A percentile compares a stretch with the other conserved stretches of the same genome.
Evolutionary conservation across 2,888 invertebrate species (phyloP).

Genomic region (Drosophila pseudotalamancana): DNA sequence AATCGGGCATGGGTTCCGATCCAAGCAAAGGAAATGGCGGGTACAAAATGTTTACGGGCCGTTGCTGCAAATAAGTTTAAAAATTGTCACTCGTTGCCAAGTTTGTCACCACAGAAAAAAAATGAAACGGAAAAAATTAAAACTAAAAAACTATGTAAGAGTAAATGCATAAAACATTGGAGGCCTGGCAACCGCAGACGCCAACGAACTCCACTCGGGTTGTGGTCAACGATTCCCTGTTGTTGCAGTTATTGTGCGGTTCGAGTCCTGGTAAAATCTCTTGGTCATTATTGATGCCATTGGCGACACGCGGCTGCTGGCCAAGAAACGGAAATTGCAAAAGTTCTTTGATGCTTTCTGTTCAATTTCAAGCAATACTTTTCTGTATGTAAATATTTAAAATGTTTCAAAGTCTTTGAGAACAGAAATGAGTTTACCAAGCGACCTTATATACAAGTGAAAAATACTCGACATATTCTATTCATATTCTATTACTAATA

Average conservation of each 20-base stretch:
- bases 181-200: slow-evolving; percentile 63
- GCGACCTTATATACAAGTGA: no score
- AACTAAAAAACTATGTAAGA: slow-evolving; percentile 18
- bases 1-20: slow-evolving; percentile 7
- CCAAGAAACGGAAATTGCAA: slow-evolving; percentile 71
- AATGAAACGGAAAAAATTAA: slow-evolving; percentile 18
- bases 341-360: slow-evolving; percentile 39
- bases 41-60: slow-evolving; percentile 42
- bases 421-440: no score
- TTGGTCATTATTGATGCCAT: slow-evolving; percentile 62
- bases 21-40: not conserved
- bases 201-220: slow-evolving; percentile 58
- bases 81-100: slow-evolving; percentile 71
- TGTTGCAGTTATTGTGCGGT: slow-evolving; percentile 11
- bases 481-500: no score
- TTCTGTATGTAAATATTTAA: not conserved
- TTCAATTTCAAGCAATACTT: slow-evolving; percentile 1
- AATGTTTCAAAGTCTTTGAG: not conserved
- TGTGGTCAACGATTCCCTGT: slow-evolving; percentile 34
- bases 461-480: no score
- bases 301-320: slow-evolving; percentile 48
- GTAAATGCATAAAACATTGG: slow-evolving; percentile 43
- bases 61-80: slow-evolving; percentile 64
- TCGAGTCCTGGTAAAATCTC: slow-evolving; percentile 7
- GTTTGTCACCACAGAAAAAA: slow-evolving; percentile 67